Evolutionary conservation across 2,888 invertebrate species (phyloP), one percentile per base, ranked within the genome.

Genomic region (Diaperis boleti): DNA sequence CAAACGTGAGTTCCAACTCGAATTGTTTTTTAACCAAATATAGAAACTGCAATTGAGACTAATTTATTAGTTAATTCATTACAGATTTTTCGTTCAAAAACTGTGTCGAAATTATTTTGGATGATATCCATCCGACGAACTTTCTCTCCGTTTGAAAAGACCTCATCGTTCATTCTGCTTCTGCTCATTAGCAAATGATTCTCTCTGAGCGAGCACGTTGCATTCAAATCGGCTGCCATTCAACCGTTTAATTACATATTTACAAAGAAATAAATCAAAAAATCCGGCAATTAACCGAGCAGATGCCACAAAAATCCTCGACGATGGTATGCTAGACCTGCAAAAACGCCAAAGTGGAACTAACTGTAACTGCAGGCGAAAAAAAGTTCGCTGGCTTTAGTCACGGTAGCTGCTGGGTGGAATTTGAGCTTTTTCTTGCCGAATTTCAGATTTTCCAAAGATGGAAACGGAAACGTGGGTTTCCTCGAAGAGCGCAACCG

Each of bases 1-100:
- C 65, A 69, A 72, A 74, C 73, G 74, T 73, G 73, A 70, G 68
- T 68, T 66, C 60, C 65, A 72, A 67, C 68, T 65, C 67, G 70
- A 73, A 74, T 74, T 72, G 73, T 72, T 68, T 74, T 62, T 56
- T 54, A 61, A 56, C 62, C 62, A 56, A 62, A 62, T 56, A 62
- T 56, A 62, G 62, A 55, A 55, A 56, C 22, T 56, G 55, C 42
- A 56, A 39, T 42, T 49, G 55, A 52, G 35, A 60, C 31, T 42
- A 52, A 60, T 60, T 60, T 52, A 60, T 60, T 52, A 60, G 47
- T 33, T 59, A 60, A 44, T 60, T 60, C 59, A 49, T 47, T 49
- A 49, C 47, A 8, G 57, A 35, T 57, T 59, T 59, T 37, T 59
- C 50, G 50, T 49, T 49, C 50, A 60, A 52, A 56, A 59, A 50